phyloP scores from a whole-genome alignment of 2,888 invertebrate species.

The Scaptomyza parva region DNA sequence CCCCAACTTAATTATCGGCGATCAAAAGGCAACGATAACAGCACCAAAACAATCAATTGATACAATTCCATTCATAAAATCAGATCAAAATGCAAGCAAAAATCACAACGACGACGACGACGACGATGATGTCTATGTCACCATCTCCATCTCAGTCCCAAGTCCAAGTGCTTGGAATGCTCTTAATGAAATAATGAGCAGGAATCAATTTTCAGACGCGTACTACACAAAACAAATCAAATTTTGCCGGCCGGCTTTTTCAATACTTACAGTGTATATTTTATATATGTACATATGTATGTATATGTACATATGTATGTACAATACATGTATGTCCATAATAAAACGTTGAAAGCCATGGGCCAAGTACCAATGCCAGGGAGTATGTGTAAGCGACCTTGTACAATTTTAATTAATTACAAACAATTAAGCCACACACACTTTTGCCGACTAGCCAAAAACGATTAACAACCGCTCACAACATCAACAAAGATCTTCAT shows the following conservation, averaged over 20 bases:
- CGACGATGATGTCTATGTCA: slow-evolving; percentile 15
- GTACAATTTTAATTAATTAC: slow-evolving; percentile 81
- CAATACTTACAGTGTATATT: slow-evolving; percentile 36
- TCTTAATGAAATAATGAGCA: slow-evolving; percentile 78
- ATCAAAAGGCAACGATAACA: slow-evolving; percentile 79
- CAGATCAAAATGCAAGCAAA: slow-evolving; percentile 75
- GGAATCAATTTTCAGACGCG: slow-evolving; percentile 73
- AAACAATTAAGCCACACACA: slow-evolving; percentile 71
- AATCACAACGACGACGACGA: slow-evolving; percentile 59
- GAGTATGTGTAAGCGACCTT: slow-evolving; percentile 72
- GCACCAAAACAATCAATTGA: slow-evolving; percentile 79
- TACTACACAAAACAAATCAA: slow-evolving; percentile 57
- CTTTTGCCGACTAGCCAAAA: slow-evolving; percentile 41
- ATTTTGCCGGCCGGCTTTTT: slow-evolving; percentile 71
- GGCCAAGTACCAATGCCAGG: slow-evolving; percentile 47
- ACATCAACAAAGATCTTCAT: slow-evolving; percentile 33
- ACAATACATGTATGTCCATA: slow-evolving; percentile 24
- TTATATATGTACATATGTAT: slow-evolving; percentile 22
- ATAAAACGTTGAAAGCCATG: slow-evolving; percentile 74
- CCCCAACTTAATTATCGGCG: slow-evolving; percentile 76
- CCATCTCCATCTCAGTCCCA: slow-evolving; percentile 36
- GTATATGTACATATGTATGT: neutral
- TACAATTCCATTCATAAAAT: slow-evolving; percentile 79
- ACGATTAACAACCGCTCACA: slow-evolving; percentile 44
- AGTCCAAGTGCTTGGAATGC: slow-evolving; percentile 40